Conservation (phyloP, 1,140 invertebrate genomes). For the Prorops nasuta region DNA sequence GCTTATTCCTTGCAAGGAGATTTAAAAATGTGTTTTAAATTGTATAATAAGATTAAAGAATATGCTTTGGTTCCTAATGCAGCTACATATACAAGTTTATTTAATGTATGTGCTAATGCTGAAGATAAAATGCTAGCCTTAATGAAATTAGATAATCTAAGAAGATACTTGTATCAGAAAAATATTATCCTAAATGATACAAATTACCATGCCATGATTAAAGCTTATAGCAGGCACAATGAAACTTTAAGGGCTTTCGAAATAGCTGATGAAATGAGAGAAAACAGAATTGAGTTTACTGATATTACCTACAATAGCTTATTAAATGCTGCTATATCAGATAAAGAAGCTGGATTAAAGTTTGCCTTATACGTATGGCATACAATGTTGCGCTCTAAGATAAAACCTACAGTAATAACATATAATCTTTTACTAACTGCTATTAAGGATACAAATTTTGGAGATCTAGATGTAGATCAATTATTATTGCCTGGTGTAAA, state of each 20-base stretch:
- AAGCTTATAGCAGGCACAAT: constrained; percentile 82
- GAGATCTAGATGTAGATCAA: constrained; percentile 62
- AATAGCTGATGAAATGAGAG: constrained; percentile 80
- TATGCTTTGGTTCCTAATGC: constrained; percentile 65
- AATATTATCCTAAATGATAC: constrained; percentile 68
- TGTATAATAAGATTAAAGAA: constrained; percentile 82
- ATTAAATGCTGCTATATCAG: constrained; percentile 76
- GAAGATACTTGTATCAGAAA: constrained; percentile 60
- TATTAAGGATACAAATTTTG: constrained; percentile 77
- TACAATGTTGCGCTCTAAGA: constrained; percentile 67
- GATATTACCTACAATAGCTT: constrained; percentile 75
- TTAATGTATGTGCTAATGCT: constrained; percentile 84
- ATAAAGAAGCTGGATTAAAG: constrained; percentile 76
- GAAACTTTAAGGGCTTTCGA: constrained; percentile 74
- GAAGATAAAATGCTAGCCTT: constrained; percentile 67
- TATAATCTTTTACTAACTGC: constrained; percentile 81
- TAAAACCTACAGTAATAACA: constrained; percentile 68
- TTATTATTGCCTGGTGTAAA: constrained; percentile 29
- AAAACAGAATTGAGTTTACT: constrained; percentile 64
- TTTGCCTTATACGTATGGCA: constrained; percentile 82
- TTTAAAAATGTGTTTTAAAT: constrained; percentile 77
- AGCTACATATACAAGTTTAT: constrained; percentile 77
- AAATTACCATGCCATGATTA: constrained; percentile 87
- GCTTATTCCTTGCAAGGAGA: constrained; percentile 79
- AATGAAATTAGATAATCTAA: constrained; percentile 54